Conservation (phyloP, 2,888 invertebrate genomes). For the Ophion slaviceki region DNA sequence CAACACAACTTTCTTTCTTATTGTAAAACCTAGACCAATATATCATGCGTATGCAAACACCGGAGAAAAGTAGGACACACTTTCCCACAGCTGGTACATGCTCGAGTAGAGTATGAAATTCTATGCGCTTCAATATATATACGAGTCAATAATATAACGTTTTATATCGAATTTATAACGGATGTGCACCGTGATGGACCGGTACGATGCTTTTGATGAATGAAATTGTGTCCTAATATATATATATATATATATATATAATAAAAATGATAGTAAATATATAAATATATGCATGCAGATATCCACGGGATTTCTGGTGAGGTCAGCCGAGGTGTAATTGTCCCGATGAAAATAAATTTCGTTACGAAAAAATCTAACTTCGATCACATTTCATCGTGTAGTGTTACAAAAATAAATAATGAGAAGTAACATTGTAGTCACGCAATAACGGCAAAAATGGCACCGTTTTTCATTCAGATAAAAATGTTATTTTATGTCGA, state of each 20-base stretch:
- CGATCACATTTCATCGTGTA: neutral
- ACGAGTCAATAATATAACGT: conserved; percentile 19
- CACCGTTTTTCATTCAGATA: neutral
- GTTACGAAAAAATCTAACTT: neutral
- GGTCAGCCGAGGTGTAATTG: too few relatives aligned
- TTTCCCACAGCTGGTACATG: conserved; percentile 40
- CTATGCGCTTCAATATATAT: conserved; percentile 30
- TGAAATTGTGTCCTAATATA: neutral
- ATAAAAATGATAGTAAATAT: too few relatives aligned
- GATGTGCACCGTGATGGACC: conserved; percentile 7
- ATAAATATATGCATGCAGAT: neutral
- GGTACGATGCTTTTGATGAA: conserved; percentile 6
- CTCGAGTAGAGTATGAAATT: conserved; percentile 36
- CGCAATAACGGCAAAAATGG: neutral
- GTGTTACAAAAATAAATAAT: neutral
- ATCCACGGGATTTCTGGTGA: neutral
- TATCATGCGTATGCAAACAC: conserved; percentile 1
- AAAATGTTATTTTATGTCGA: neutral
- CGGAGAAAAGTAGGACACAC: conserved; percentile 41
- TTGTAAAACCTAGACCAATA: conserved; percentile 22
- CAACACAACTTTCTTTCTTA: neutral
- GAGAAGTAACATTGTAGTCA: neutral
- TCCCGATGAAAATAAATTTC: neutral
- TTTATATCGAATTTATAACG: conserved; percentile 17
- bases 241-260: too few relatives aligned